A percentile compares a stretch with the other conserved stretches of the same genome.
phyloP scores from a whole-genome alignment of 1,140 invertebrate species.

The Papilio xuthus region DNA sequence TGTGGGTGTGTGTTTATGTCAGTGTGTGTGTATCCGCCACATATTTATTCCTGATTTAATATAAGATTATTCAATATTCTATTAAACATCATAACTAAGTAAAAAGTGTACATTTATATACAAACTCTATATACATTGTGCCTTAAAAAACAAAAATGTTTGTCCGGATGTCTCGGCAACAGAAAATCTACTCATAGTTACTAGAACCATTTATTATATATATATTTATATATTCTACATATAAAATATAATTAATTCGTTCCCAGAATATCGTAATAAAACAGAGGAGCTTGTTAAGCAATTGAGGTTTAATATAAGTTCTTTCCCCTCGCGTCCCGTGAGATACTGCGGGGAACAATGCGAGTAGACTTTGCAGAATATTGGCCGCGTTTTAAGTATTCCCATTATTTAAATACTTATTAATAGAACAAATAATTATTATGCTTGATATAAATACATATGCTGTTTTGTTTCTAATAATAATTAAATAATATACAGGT shows the following conservation, averaged over 20 bases:
- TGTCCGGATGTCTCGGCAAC: too few relatives aligned
- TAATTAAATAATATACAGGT: not conserved
- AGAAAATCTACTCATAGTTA: too few relatives aligned
- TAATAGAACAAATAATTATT: not conserved
- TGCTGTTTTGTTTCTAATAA: not conserved
- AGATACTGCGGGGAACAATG: not conserved
- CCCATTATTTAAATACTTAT: not conserved
- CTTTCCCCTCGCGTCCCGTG: not conserved
- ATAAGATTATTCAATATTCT: too few relatives aligned
- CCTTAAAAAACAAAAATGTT: too few relatives aligned
- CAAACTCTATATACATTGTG: too few relatives aligned
- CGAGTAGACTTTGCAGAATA: not conserved
- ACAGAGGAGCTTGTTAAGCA: conserved; percentile 17
- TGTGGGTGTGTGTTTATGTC: too few relatives aligned
- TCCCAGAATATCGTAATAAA: not conserved
- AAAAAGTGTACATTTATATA: too few relatives aligned
- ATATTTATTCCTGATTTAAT: too few relatives aligned
- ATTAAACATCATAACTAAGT: too few relatives aligned
- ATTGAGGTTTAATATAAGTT: conserved; percentile 14
- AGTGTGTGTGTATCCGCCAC: too few relatives aligned
- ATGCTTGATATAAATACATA: too few relatives aligned
- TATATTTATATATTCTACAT: not conserved
- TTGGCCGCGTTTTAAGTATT: not conserved
- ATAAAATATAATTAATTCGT: not conserved
- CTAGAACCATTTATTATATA: too few relatives aligned